These are phyloP conservation scores for Bufo bufo DNA, from an alignment of 2,113 vertebrate species.

Conservation along the genomic window DNA sequence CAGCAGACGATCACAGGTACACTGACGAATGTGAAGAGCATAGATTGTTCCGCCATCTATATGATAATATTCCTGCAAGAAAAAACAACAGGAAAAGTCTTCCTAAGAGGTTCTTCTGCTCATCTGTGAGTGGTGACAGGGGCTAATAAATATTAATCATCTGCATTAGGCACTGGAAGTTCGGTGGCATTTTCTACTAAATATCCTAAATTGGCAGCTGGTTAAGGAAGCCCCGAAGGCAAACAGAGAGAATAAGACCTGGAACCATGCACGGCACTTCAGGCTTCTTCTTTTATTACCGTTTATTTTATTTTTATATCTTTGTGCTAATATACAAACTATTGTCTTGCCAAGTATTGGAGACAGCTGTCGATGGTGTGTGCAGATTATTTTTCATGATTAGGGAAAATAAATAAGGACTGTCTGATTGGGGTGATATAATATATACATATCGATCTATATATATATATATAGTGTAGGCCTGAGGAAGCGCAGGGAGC, in stretches of 20 bases:
- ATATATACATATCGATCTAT: no score
- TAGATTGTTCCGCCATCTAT: background rate
- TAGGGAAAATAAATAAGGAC: constrained; percentile 30
- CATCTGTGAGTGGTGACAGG: constrained; percentile 19
- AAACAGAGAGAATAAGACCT: constrained; percentile 23
- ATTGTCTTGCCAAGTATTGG: constrained; percentile 4
- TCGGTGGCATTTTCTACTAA: constrained; percentile 36
- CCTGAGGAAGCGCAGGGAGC: no score
- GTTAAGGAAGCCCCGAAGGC: constrained; percentile 25
- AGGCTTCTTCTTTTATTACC: background rate
- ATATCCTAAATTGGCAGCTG: constrained; percentile 44
- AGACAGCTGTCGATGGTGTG: background rate
- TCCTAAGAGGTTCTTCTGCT: background rate
- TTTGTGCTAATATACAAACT: constrained; percentile 1
- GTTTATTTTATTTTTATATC: constrained; percentile 18
- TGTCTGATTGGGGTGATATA: background rate
- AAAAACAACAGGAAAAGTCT: background rate
- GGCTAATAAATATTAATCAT: constrained; percentile 56
- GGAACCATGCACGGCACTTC: constrained; percentile 10
- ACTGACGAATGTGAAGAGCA: no score
- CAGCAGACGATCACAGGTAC: background rate
- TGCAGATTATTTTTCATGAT: background rate
- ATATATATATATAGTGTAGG: no score
- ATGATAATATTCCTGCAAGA: constrained; percentile 10
- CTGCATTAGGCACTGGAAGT: constrained; percentile 32